Evolutionary conservation across 1,140 invertebrate species (phyloP), one percentile per base, ranked within the genome.

Genomic region (Nebria ingens): DNA sequence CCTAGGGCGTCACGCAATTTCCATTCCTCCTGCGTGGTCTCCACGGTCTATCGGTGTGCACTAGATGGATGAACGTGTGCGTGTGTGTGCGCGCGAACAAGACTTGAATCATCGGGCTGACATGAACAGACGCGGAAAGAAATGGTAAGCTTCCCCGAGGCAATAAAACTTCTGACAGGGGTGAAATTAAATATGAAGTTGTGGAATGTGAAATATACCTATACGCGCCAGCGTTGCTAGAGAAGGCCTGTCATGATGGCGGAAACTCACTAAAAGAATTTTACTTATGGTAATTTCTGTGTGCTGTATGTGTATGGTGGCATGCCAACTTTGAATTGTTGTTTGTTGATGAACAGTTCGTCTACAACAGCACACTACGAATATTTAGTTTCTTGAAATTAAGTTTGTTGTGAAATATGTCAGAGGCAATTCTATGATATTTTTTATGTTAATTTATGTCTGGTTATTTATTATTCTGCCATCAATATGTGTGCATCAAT

Each of bases 111-210:
- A 45, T 45, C 40, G 6, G 40, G 6, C 40, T 45, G 40, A 45
- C 40, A 45, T 45, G 9, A 45, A 17, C 40, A 45, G 40, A 45
- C 40, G 6, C 40, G 15, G 40, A 45, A 45, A 45, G 40, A 45
- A 45, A 45, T 45, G 40, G 9, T 45, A 11, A 4, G 40, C 40
- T 45, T 45, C 40, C n/a, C 15, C 40, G 40, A 45, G 40, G 40
- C 40, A 45, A 45, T 45, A 45, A 45, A 45, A 45, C 40, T 45
- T 45, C 40, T 45, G 40, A 45, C 40, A 45, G 40, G 40, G 40
- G 40, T 45, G 40, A 45, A 45, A 45, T 45, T 45, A 45, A 45
- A 45, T 45, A 45, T 45, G 40, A 45, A 45, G 40, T 45, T 45
- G n/a, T n/a, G 40, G 40, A 45, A 45, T 45, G 40, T 45, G 40